phyloP scores from a whole-genome alignment of 1,140 invertebrate species.

The Palaemon carinicauda region DNA sequence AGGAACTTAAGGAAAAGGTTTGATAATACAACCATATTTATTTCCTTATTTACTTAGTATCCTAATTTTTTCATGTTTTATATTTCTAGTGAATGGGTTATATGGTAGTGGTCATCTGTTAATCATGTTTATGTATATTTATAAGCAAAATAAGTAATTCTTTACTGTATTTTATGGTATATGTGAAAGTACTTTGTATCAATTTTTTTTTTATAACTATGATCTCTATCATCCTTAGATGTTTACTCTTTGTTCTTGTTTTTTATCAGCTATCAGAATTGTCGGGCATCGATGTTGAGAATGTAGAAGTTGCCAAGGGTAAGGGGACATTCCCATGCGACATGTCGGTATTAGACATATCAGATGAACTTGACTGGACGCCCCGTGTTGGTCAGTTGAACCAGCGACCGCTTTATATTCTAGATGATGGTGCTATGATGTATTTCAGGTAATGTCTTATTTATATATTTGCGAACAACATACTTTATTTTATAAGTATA shows the following conservation, averaged over 20 bases:
- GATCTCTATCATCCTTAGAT: too few relatives aligned
- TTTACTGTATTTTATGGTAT: not conserved
- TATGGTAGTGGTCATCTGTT: not conserved
- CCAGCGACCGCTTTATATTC: slow-evolving; percentile 67
- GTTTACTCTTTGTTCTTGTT: not conserved
- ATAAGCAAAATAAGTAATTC: too few relatives aligned
- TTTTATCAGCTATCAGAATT: slow-evolving; percentile 69
- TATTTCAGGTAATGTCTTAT: slow-evolving; percentile 69
- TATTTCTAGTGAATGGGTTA: too few relatives aligned
- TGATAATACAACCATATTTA: not conserved
- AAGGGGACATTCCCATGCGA: slow-evolving; percentile 71
- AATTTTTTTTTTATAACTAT: too few relatives aligned
- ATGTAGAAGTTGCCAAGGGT: slow-evolving; percentile 73
- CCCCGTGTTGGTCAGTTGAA: slow-evolving; percentile 65
- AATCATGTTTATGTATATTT: too few relatives aligned
- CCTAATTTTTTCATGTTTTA: not conserved
- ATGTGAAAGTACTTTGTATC: not conserved
- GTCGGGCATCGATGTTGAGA: slow-evolving; percentile 72
- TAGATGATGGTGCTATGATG: slow-evolving; percentile 71
- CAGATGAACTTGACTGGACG: slow-evolving; percentile 71
- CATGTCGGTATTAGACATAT: slow-evolving; percentile 69
- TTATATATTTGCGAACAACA: not conserved
- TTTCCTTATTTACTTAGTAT: not conserved
- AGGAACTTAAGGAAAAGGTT: slow-evolving; percentile 51
- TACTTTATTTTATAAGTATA: too few relatives aligned